Percentiles rank a stretch among this genome's conserved stretches.
Evolutionary conservation across 2,113 vertebrate genomes (phyloP).

Genomic region (Planiliza haematocheilus): DNA sequence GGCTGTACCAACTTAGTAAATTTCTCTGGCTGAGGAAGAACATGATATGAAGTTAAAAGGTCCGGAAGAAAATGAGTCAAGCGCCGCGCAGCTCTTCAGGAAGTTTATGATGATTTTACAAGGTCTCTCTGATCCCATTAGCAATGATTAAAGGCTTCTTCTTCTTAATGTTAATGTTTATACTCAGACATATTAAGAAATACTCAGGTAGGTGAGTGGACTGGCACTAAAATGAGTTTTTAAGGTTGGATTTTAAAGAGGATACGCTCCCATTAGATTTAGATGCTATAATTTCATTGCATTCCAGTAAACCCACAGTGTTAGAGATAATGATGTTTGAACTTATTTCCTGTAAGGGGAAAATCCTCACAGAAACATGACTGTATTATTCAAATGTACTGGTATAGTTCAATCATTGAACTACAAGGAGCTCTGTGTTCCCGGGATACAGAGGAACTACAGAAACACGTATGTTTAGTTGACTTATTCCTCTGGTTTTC

Average conservation of each 20-base stretch:
- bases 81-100: too few species aligned
- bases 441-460: neutral
- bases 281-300: neutral
- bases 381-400: constrained; percentile 54
- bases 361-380: constrained; percentile 35
- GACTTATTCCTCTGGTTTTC: neutral
- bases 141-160: too few species aligned
- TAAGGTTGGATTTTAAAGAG: neutral
- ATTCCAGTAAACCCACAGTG: neutral
- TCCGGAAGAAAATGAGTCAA: neutral
- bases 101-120: too few species aligned
- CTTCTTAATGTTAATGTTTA: too few species aligned
- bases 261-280: neutral
- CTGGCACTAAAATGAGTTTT: too few species aligned
- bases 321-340: constrained; percentile 5
- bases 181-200: too few species aligned
- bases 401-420: constrained; percentile 37
- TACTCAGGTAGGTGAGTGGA: too few species aligned
- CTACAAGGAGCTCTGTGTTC: too few species aligned
- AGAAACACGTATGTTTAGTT: constrained; percentile 13
- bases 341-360: constrained; percentile 30
- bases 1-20: neutral
- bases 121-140: too few species aligned
- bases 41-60: neutral
- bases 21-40: too few species aligned